These are phyloP conservation scores for Florisuga fusca DNA, from an alignment of 2,797 vertebrate genomes.

Conservation along the genomic window DNA sequence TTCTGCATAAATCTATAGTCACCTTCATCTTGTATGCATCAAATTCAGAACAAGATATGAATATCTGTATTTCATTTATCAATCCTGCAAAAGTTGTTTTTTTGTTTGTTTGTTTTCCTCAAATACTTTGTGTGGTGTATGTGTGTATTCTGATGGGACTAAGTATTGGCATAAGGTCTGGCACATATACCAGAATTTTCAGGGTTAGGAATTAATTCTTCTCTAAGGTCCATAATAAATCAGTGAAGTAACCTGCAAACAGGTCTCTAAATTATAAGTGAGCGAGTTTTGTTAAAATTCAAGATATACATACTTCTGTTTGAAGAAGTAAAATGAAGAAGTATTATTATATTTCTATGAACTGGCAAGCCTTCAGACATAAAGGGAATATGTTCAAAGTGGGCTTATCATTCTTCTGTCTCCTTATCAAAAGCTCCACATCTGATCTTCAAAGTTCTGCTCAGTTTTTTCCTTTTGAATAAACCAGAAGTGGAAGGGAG, in stretches of 20 bases:
- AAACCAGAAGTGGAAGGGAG: neutral
- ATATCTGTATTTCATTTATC: neutral
- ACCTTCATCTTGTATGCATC: neutral
- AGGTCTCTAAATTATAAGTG: neutral
- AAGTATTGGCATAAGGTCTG: neutral
- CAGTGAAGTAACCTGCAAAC: neutral
- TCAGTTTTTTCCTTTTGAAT: neutral
- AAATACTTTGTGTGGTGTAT: neutral
- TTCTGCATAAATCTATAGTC: neutral
- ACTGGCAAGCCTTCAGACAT: neutral
- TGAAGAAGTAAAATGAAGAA: neutral
- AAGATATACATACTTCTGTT: neutral
- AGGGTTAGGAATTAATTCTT: neutral
- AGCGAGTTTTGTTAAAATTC: neutral
- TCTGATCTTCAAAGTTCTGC: neutral
- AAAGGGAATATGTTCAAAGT: neutral
- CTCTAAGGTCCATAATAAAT: neutral
- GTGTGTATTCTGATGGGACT: neutral
- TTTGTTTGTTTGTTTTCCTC: neutral
- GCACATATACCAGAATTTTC: neutral
- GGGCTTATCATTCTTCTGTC: neutral
- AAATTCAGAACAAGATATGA: neutral
- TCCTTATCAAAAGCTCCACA: neutral
- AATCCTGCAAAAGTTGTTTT: neutral
- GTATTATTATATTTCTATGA: neutral